These are phyloP conservation scores for Morbakka virulenta DNA, from an alignment of 30 jellyfish, hydroid and myxozoan genomes.

Conservation along the genomic window DNA sequence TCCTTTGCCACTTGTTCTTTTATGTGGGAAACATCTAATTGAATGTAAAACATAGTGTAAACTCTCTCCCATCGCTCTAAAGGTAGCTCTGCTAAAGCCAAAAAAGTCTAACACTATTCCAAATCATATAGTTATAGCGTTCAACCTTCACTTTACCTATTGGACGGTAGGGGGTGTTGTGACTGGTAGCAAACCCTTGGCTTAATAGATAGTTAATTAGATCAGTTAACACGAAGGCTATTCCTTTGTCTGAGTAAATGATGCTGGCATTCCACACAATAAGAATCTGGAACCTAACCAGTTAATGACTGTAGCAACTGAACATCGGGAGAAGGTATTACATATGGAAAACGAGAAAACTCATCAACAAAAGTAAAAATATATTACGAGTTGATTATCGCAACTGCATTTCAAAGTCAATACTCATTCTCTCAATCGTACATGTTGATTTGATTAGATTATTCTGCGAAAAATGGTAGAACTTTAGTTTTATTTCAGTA, in stretches of 20 bases:
- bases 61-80: slow-evolving; percentile 36
- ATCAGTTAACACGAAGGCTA: slow-evolving; percentile 47
- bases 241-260: slow-evolving; percentile 61
- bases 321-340: too few species aligned
- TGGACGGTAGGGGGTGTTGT: slow-evolving; percentile 46
- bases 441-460: too few species aligned
- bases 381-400: too few species aligned
- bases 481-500: too few species aligned
- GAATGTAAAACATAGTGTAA: too few species aligned
- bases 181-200: slow-evolving; percentile 50
- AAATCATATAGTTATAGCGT: slow-evolving; percentile 27
- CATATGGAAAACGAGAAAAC: too few species aligned
- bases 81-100: slow-evolving; percentile 46
- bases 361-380: too few species aligned
- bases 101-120: slow-evolving; percentile 42
- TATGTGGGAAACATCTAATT: too few species aligned
- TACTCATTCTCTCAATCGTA: too few species aligned
- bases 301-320: slow-evolving; percentile 28
- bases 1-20: too few species aligned
- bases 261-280: slow-evolving; percentile 49
- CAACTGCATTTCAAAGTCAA: too few species aligned
- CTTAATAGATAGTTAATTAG: slow-evolving; percentile 30
- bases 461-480: too few species aligned
- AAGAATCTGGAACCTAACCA: slow-evolving; percentile 27
- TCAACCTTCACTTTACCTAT: slow-evolving; percentile 52